Base-by-base conservation (phyloP, 2,797 vertebrate species). In the Stomatorhinus walkeri region DNA sequence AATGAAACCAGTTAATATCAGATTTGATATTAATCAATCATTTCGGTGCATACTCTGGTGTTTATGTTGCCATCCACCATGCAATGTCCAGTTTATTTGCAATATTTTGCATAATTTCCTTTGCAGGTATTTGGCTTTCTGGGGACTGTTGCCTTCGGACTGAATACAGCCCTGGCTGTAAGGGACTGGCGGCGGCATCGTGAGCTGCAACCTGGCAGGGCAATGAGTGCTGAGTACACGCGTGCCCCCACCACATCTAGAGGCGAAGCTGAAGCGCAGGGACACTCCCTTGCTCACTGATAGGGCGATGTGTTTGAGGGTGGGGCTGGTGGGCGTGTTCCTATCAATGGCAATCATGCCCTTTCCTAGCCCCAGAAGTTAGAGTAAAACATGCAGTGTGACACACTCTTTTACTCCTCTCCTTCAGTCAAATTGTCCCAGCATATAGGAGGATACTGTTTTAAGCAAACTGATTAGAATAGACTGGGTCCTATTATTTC, bases 61-160 rank as follows among this genome's bases (percentile, higher is more conserved):
- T 61, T 59, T 24, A 61, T 61, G 22, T 22, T 59, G n/a, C 56
- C 56, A 22, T 59, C 56, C n/a, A 22, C 56, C 56, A 61, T 61
- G 2, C 59, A 24, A 24, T 10, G 59, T 19, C 6, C 32, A 81
- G 22, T 48, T n/a, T 46, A 43, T 46, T 49, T 85, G 83, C 16
- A 10, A 48, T 46, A 48, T 7, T 83, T 43, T 43, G 36, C 8
- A 46, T 81, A 43, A 83, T n/a, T 76, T 90, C 89, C 49, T 43
- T n/a, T 54, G 89, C 91, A 99, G 98, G 95, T 98, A 91, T 99
- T 99, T 89, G 98, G 98, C 89, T 98, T 99, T 95, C 92, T 99
- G 95, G 97, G 97, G n/a, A 97, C 95, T 24, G 93, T 93, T 1
- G 96, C 95, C 88, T 99, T 98, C 0, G 95, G 95, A 7, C 91